Base-by-base conservation (phyloP, 1,140 invertebrate species). In the Trichomalopsis sarcophagae region DNA sequence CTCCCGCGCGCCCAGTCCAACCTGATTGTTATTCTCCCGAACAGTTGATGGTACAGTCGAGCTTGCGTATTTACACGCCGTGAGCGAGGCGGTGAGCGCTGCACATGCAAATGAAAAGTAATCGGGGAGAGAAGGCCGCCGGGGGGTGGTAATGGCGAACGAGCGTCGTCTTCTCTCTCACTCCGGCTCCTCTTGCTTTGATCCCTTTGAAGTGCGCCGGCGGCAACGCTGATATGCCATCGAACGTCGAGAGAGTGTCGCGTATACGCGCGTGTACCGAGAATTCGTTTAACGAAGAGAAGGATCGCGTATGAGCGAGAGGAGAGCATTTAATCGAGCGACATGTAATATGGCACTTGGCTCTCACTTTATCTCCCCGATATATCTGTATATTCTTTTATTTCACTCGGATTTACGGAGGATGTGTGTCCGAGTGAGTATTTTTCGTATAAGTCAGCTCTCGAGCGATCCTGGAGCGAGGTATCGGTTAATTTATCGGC, bases 181-280 rank as follows among this genome's bases (percentile, higher is more conserved):
- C 3, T 36, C 33, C n/a, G 55, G n/a, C n/a, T 62, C 55, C 55
- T 47, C 74, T 69, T 14, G 55, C 82, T 78, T 78, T 84, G 82
- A 84, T 84, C 75, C 40, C 75, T 78, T 75, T 82, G 81, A 75
- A n/a, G 30, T 21, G 9, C 40, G 6, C 40, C 40, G 17, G 2
- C 21, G 11, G 36, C 23, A 14, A 2, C 14, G 27, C 40, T 44
- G 40, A 9, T 7, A n/a, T 40, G 17, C 62, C 55, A 68, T 78
- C 75, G 82, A 84, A 78, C 40, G 14, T 83, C 81, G 33, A 83
- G 27, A 27, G 27, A 27, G 73, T 82, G 73, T 76, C 47, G 36
- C n/a, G n/a, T 33, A 44, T 44, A 21, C n/a, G 36, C 11, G 27
- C 21, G 11, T 75, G 73, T 36, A 21, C 36, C 36, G 11, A 3